These are phyloP conservation scores for Apodemia zela DNA, from an alignment of 2,888 invertebrate genomes.

Conservation along the genomic window DNA sequence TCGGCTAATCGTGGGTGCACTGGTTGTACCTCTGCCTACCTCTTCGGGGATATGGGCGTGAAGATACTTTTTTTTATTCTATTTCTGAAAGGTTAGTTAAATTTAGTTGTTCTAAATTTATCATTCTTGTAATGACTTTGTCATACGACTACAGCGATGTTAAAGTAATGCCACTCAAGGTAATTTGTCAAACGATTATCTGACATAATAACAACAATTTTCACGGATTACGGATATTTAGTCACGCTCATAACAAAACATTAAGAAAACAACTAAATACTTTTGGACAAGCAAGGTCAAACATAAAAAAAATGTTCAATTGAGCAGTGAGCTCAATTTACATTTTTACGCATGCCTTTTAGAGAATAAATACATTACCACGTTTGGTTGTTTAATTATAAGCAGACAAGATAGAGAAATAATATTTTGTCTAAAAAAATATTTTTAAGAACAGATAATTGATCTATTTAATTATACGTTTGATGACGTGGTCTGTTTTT, in stretches of 20 bases:
- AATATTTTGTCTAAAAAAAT: not conserved
- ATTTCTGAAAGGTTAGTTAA: too few relatives aligned
- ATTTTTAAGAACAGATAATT: not conserved
- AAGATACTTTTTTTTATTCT: too few relatives aligned
- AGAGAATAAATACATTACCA: not conserved
- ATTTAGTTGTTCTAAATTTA: too few relatives aligned
- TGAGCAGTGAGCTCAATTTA: slow-evolving; percentile 1
- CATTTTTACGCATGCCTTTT: slow-evolving; percentile 8
- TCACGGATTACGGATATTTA: slow-evolving; percentile 63
- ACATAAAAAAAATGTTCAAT: slow-evolving; percentile 24
- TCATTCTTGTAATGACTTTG: too few relatives aligned
- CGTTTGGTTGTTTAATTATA: not conserved
- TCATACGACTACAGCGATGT: not conserved
- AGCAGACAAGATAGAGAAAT: not conserved
- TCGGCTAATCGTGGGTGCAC: too few relatives aligned
- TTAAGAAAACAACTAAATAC: slow-evolving; percentile 30
- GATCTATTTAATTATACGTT: too few relatives aligned
- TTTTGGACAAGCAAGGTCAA: slow-evolving; percentile 51
- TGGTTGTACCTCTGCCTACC: too few relatives aligned
- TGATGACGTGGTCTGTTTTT: too few relatives aligned
- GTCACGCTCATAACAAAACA: slow-evolving; percentile 35
- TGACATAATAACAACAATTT: slow-evolving; percentile 56
- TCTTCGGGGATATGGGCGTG: too few relatives aligned
- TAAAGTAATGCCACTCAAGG: slow-evolving; percentile 43
- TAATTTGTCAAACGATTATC: slow-evolving; percentile 50